A percentile compares a stretch with the other conserved stretches of the same genome.
Evolutionary conservation across 2,888 invertebrate genomes (phyloP).

Genomic region (Drosophila prolongata): DNA sequence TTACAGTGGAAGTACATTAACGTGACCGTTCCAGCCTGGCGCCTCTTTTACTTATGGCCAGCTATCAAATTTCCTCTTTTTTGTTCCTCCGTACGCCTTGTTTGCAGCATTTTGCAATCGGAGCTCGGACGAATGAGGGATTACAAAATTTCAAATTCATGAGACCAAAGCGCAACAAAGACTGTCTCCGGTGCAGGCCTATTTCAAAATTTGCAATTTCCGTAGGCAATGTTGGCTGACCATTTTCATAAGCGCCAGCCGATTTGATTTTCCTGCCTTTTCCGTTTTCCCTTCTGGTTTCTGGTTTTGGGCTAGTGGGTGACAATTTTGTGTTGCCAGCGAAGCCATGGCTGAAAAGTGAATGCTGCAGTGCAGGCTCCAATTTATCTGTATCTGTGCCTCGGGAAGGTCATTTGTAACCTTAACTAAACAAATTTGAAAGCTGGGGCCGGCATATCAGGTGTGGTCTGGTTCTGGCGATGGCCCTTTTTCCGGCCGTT

Average conservation of each 20-base stretch:
- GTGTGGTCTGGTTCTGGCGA: constrained; percentile 66
- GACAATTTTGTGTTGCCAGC: constrained; percentile 33
- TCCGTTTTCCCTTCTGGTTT: background rate
- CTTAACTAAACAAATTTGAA: constrained; percentile 80
- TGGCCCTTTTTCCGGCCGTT: constrained; percentile 30
- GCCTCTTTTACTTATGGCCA: constrained; percentile 32
- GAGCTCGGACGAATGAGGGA: constrained; percentile 33
- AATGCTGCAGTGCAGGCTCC: constrained; percentile 59
- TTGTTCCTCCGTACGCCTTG: constrained; percentile 8
- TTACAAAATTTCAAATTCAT: constrained; percentile 64
- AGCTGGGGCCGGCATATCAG: constrained; percentile 67
- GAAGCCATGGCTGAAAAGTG: constrained; percentile 53
- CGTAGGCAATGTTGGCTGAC: constrained; percentile 43
- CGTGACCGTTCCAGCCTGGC: constrained; percentile 39
- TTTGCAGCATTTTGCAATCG: constrained; percentile 36
- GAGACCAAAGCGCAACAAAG: constrained; percentile 33
- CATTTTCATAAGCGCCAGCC: constrained; percentile 45
- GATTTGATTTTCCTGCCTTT: background rate
- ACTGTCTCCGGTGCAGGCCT: constrained; percentile 27
- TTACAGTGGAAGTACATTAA: constrained; percentile 45
- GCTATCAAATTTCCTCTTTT: constrained; percentile 37
- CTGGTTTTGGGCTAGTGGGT: constrained; percentile 29
- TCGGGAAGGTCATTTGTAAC: constrained; percentile 79
- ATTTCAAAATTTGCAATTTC: constrained; percentile 63
- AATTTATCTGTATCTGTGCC: constrained; percentile 37